Evolutionary conservation across 1,140 invertebrate genomes (phyloP).

Genomic region (Propsilocerus akamusi): DNA sequence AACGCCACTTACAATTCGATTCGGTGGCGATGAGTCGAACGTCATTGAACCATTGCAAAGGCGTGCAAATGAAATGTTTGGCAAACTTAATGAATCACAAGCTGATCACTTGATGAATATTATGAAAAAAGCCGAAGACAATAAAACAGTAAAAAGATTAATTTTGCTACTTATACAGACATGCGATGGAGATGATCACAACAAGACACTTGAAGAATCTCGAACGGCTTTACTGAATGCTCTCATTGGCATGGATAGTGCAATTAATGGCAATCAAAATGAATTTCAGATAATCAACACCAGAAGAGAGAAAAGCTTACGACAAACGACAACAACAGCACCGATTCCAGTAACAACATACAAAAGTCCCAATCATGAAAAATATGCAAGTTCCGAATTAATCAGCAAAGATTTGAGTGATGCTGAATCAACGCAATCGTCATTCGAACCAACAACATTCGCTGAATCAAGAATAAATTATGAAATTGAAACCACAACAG

Average conservation of each 20-base stretch:
- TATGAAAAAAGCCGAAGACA: conserved; percentile 60
- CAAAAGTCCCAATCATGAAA: conserved; percentile 8
- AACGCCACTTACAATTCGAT: not conserved
- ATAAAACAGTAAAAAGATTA: conserved; percentile 50
- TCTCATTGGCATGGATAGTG: conserved; percentile 29
- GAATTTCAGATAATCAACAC: conserved; percentile 27
- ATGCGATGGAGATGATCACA: conserved; percentile 44
- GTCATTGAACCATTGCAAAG: conserved; percentile 34
- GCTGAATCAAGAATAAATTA: not conserved
- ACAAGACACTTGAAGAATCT: conserved; percentile 41
- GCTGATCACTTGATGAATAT: conserved; percentile 52
- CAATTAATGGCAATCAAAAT: conserved; percentile 30
- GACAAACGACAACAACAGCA: conserved; percentile 7
- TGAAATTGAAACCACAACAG: not conserved
- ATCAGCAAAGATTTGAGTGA: not conserved
- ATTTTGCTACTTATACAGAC: conserved; percentile 57
- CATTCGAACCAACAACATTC: not conserved
- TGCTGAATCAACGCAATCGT: not conserved
- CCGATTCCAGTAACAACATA: conserved; percentile 15
- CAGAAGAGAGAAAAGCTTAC: conserved; percentile 14
- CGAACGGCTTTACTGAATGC: conserved; percentile 42
- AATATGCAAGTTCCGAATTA: not conserved
- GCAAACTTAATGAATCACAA: conserved; percentile 51
- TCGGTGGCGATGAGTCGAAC: conserved; percentile 9
- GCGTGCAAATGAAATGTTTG: conserved; percentile 51